Conservation (phyloP, 2,113 vertebrate species). For the Plestiodon gilberti region DNA sequence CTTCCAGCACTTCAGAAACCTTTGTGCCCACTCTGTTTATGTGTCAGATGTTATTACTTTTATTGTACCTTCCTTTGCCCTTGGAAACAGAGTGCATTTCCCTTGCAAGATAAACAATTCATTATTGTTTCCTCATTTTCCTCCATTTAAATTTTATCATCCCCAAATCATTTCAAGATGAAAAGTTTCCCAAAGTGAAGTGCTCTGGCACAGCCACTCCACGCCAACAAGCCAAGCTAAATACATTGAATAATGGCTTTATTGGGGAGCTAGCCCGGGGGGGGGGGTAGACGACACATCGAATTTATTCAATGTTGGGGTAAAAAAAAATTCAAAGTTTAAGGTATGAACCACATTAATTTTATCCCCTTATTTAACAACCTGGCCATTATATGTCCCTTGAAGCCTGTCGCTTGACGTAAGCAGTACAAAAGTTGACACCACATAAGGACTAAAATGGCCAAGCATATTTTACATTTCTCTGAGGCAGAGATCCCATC, state of each 20-base stretch:
- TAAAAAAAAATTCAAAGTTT: not conserved
- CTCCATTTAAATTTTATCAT: not conserved
- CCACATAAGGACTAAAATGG: not conserved
- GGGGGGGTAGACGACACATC: not conserved
- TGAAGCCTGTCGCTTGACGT: not conserved
- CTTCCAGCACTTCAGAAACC: slow-evolving; percentile 46
- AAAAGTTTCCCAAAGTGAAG: not conserved
- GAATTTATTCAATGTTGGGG: not conserved
- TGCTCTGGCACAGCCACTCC: not conserved
- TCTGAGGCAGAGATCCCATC: too few relatives aligned
- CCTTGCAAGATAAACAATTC: slow-evolving; percentile 28
- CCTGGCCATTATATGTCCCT: not conserved
- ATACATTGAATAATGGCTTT: not conserved
- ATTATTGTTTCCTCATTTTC: slow-evolving; percentile 12
- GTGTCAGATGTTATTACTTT: slow-evolving; percentile 44
- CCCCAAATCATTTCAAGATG: not conserved
- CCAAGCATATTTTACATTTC: too few relatives aligned
- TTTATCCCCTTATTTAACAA: not conserved
- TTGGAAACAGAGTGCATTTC: not conserved
- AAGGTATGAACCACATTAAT: not conserved
- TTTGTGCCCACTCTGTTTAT: slow-evolving; percentile 44
- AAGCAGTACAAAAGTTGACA: not conserved
- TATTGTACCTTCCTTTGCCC: slow-evolving; percentile 50
- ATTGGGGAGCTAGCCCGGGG: not conserved
- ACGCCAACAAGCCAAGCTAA: not conserved